phyloP scores from a whole-genome alignment of 2,797 vertebrate genomes.

The Champsocephalus gunnari region DNA sequence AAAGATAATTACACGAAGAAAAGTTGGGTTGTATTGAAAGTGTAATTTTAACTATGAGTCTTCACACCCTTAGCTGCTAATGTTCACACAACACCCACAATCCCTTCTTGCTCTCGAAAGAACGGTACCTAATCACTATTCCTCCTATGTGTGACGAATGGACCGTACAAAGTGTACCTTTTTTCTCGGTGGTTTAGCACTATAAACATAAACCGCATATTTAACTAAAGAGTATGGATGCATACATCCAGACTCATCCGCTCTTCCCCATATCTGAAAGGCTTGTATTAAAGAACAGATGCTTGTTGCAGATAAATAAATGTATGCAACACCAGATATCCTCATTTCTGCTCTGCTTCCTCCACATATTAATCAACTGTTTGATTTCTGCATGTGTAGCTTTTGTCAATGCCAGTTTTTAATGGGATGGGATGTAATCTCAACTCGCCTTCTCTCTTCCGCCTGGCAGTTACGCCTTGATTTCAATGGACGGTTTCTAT shows the following conservation, averaged over 20 bases:
- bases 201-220: conserved; percentile 24
- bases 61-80: conserved; percentile 60
- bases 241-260: conserved; percentile 9
- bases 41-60: conserved; percentile 53
- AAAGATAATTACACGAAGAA: conserved; percentile 18
- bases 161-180: conserved; percentile 39
- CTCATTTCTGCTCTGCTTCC: conserved; percentile 12
- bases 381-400: conserved; percentile 28
- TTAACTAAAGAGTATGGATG: conserved; percentile 12
- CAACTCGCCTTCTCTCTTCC: background rate
- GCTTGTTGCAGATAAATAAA: conserved; percentile 20
- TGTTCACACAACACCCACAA: conserved; percentile 73
- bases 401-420: conserved; percentile 11
- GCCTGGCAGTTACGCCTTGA: conserved; percentile 10
- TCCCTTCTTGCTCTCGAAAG: conserved; percentile 41
- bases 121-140: conserved; percentile 60
- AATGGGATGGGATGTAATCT: conserved; percentile 18
- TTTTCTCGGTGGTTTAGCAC: conserved; percentile 22
- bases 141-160: conserved; percentile 47
- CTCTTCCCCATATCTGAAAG: background rate
- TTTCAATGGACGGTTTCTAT: conserved; percentile 43
- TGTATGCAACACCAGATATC: conserved; percentile 15
- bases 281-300: conserved; percentile 9
- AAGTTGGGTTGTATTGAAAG: conserved; percentile 39
- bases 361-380: conserved; percentile 22